Percentiles rank a stretch among this genome's conserved stretches.
phyloP scores from a whole-genome alignment of 64 coral and sea anemone species.

The Platygyra sinensis region DNA sequence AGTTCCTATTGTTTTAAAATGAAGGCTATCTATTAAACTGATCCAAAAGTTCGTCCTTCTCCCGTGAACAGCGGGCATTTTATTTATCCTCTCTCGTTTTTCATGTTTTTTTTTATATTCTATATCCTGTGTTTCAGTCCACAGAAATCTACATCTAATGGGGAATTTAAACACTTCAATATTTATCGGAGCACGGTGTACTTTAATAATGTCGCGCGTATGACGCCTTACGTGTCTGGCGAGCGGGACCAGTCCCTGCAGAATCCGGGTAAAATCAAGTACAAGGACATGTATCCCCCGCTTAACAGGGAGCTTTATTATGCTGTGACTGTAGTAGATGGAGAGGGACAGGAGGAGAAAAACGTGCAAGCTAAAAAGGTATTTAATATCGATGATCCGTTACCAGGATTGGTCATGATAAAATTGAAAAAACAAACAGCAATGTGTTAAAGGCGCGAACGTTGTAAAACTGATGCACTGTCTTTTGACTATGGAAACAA shows the following conservation, averaged over 20 bases:
- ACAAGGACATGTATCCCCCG: constrained; percentile 69
- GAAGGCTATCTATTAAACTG: too few species aligned
- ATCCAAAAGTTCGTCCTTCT: too few species aligned
- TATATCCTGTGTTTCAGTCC: background rate
- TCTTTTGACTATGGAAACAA: too few species aligned
- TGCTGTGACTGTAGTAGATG: constrained; percentile 77
- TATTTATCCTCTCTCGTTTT: background rate
- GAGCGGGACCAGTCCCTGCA: constrained; percentile 42
- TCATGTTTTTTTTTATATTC: background rate
- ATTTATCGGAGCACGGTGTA: constrained; percentile 67
- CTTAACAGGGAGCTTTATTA: constrained; percentile 58
- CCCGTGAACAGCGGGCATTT: background rate
- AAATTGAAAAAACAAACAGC: too few species aligned
- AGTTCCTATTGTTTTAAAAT: too few species aligned
- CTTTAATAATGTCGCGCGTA: constrained; percentile 61
- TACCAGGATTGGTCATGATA: too few species aligned
- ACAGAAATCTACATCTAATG: constrained; percentile 29
- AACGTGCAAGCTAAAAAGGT: constrained; percentile 47
- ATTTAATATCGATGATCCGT: too few species aligned
- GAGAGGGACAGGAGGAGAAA: constrained; percentile 71
- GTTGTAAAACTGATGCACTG: too few species aligned
- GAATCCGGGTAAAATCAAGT: constrained; percentile 30
- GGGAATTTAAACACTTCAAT: constrained; percentile 82
- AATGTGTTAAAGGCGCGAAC: too few species aligned
- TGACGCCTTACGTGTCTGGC: constrained; percentile 74